Conservation (phyloP, 1,140 invertebrate species). For the Drosophila burlai region DNA sequence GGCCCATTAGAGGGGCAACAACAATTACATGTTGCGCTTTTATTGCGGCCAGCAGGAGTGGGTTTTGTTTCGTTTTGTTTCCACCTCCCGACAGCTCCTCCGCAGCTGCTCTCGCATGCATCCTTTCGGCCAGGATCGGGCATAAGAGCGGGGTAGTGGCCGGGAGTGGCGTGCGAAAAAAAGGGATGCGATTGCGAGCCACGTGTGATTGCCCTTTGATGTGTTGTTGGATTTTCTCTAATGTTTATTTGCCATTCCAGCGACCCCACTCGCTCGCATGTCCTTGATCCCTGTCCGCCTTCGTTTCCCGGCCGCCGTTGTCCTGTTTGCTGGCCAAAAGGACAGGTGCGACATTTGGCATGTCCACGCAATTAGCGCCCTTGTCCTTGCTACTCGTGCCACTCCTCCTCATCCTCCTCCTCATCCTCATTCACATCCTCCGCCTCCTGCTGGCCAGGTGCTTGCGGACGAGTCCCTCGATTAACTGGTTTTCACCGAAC, state of each 20-base stretch:
- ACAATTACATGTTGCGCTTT: conserved; percentile 79
- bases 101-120: conserved; percentile 9
- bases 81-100: not conserved
- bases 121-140: conserved; percentile 36
- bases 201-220: conserved; percentile 66
- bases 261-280: conserved; percentile 1
- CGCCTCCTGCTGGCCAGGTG: not conserved
- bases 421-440: not conserved
- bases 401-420: not conserved
- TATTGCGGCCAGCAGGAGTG: conserved; percentile 50
- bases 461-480: conserved; percentile 38
- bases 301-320: not conserved
- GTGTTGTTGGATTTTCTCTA: conserved; percentile 58
- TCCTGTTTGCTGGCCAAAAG: conserved; percentile 36
- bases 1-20: conserved; percentile 42
- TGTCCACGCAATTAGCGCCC: conserved; percentile 75
- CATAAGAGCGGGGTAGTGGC: not conserved
- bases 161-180: conserved; percentile 36
- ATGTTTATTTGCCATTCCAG: conserved; percentile 75
- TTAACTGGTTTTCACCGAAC: conserved; percentile 61
- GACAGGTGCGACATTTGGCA: conserved; percentile 77
- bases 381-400: conserved; percentile 25
- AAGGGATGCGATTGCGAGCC: conserved; percentile 21
- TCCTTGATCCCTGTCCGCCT: conserved; percentile 32
- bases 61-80: conserved; percentile 8